Evolutionary conservation across 1,140 invertebrate species (phyloP).

Genomic region (Nasonia giraulti): DNA sequence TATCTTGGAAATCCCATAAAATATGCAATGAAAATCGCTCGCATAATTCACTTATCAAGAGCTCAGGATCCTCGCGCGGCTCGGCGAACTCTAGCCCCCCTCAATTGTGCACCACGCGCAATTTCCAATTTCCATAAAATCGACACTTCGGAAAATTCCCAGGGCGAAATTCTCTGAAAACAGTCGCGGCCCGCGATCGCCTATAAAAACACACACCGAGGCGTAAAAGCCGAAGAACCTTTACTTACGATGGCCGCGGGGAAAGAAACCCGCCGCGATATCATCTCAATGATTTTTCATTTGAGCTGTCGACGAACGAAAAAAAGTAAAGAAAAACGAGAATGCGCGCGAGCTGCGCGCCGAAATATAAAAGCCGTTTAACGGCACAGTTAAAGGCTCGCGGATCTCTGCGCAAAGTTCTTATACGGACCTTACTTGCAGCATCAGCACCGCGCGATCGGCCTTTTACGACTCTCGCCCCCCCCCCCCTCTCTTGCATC

Average conservation of each 20-base stretch:
- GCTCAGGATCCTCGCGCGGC: neutral
- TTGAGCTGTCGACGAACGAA: neutral
- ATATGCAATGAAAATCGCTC: neutral
- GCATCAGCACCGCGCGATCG: conserved; percentile 14
- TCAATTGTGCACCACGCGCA: neutral
- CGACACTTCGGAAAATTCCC: conserved; percentile 13
- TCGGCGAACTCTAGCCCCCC: neutral
- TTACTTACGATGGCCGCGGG: neutral
- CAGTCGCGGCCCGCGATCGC: neutral
- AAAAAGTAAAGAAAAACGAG: neutral
- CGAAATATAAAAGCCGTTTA: conserved; percentile 31
- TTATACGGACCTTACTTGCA: neutral
- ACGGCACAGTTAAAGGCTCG: conserved; percentile 16
- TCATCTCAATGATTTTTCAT: neutral
- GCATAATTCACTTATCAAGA: conserved; percentile 4
- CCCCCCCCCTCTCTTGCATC: neutral
- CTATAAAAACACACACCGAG: neutral
- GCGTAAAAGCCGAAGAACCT: neutral
- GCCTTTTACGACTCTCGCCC: conserved; percentile 10
- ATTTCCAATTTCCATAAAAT: conserved; percentile 13
- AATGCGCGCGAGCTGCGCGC: neutral
- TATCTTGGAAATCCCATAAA: neutral
- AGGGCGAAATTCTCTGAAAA: conserved; percentile 2
- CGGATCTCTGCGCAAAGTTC: neutral
- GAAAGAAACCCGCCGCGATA: neutral